Evolutionary conservation across 1,140 invertebrate species (phyloP), one percentile per base, ranked within the genome.

Genomic region (Heliothis virescens): DNA sequence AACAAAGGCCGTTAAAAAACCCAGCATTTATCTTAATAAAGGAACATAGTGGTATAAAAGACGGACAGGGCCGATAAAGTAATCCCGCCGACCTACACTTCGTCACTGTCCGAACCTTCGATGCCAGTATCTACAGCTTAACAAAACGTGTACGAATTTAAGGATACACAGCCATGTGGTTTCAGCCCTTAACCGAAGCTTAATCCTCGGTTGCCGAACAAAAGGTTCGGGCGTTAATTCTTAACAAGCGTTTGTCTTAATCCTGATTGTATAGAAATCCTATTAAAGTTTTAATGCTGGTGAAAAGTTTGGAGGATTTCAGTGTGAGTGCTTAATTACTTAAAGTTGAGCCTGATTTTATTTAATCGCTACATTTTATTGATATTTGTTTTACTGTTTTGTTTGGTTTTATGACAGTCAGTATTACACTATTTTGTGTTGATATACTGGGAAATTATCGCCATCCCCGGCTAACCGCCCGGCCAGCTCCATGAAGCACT

Each of bases 61-160:
- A 81, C 53, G 79, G 50, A 74, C 71, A 67, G 67, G 55, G 72
- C 72, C 80, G 87, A 85, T 86, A 85, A 79, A 82, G 82, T 86
- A 86, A 88, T 86, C 85, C 83, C 59, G 15, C 75, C 80, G 85
- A 89, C 89, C 90, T 84, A 85, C 86, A 89, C 87, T 93, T 87
- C 87, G 87, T 93, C 91, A 91, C 87, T 92, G 91, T 93, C 91
- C 83, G 79, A 81, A 75, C 87, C 84, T 74, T 85, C 84, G 83
- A 85, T 82, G 82, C 80, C 83, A 82, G 82, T 79, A 85, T 87
- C 83, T 83, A 84, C 1, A 21, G 7, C 85, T 89, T 91, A 91
- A 91, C 88, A 89, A 83, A 84, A 89, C 88, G 87, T 89, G 90
- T 92, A 86, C 83, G 84, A 87, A 90, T 88, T 89, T 87, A 88